These are phyloP conservation scores for Drosophila acutilabella DNA, from an alignment of 2,888 invertebrate genomes.

Conservation along the genomic window DNA sequence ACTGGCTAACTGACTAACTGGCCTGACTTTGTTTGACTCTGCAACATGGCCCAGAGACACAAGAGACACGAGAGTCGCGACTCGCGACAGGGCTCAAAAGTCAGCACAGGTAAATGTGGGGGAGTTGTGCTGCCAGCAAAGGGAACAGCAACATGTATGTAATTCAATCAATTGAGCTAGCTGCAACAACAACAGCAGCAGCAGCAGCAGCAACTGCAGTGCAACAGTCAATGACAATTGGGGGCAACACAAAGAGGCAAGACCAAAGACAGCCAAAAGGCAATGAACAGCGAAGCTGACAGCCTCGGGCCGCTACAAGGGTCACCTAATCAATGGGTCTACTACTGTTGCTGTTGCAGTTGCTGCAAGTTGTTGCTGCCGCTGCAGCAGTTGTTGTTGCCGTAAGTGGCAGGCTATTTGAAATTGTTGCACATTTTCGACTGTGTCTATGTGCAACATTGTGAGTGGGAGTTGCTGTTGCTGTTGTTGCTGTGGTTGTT, in stretches of 20 bases:
- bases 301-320: slow-evolving; percentile 72
- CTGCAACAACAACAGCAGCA: slow-evolving; percentile 37
- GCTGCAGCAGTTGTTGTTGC: slow-evolving; percentile 36
- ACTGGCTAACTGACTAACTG: slow-evolving; percentile 67
- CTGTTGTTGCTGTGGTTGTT: slow-evolving; percentile 31
- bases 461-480: slow-evolving; percentile 57
- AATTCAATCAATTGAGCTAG: slow-evolving; percentile 73
- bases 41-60: slow-evolving; percentile 58
- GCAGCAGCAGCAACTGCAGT: slow-evolving; percentile 39
- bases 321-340: slow-evolving; percentile 76
- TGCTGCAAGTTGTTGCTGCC: slow-evolving; percentile 50
- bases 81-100: slow-evolving; percentile 62
- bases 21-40: slow-evolving; percentile 61
- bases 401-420: slow-evolving; percentile 68
- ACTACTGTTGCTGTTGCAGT: slow-evolving; percentile 48
- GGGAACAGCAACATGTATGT: slow-evolving; percentile 62
- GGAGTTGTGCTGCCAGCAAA: slow-evolving; percentile 40
- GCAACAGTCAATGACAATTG: slow-evolving; percentile 73
- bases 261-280: slow-evolving; percentile 39
- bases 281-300: slow-evolving; percentile 42
- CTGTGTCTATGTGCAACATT: slow-evolving; percentile 33
- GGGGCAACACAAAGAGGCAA: slow-evolving; percentile 47
- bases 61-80: slow-evolving; percentile 41
- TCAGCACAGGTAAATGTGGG: slow-evolving; percentile 62
- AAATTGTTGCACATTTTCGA: slow-evolving; percentile 70